phyloP scores from a whole-genome alignment of 1,140 invertebrate species.

The Nautilus pompilius region DNA sequence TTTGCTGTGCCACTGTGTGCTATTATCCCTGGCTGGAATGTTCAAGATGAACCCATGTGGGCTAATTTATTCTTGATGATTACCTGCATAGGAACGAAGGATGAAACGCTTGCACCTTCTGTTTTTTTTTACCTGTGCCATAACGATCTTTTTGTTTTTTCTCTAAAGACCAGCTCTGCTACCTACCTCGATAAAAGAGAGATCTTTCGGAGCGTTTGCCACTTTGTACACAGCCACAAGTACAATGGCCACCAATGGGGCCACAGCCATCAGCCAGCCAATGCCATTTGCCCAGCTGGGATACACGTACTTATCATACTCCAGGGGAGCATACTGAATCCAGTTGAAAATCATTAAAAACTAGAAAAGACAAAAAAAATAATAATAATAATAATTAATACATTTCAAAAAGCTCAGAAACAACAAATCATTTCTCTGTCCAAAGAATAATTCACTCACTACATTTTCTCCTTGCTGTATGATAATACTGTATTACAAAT shows the following conservation, averaged over 20 bases:
- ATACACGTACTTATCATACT: constrained; percentile 64
- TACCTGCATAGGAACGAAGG: too few relatives aligned
- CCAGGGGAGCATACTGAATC: constrained; percentile 67
- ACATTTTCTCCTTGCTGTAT: background rate
- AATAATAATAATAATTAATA: too few relatives aligned
- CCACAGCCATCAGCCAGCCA: constrained; percentile 67
- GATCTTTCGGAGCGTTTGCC: constrained; percentile 17
- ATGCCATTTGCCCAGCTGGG: constrained; percentile 75
- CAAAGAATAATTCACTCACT: background rate
- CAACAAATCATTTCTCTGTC: background rate
- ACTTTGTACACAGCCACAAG: constrained; percentile 39
- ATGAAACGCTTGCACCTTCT: background rate
- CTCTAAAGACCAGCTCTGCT: too few relatives aligned
- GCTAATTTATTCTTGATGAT: too few relatives aligned
- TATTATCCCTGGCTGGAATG: too few relatives aligned
- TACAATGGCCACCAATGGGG: constrained; percentile 69
- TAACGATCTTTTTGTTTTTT: too few relatives aligned
- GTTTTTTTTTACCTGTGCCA: too few relatives aligned
- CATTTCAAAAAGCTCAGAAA: background rate
- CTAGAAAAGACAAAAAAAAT: constrained; percentile 56
- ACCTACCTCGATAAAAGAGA: constrained; percentile 26
- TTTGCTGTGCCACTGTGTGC: too few relatives aligned
- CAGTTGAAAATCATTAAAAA: constrained; percentile 80
- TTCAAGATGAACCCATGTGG: too few relatives aligned
- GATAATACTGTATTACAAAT: too few relatives aligned